phyloP scores from a whole-genome alignment of 2,113 vertebrate genomes.

The Hydrolagus affinis region DNA sequence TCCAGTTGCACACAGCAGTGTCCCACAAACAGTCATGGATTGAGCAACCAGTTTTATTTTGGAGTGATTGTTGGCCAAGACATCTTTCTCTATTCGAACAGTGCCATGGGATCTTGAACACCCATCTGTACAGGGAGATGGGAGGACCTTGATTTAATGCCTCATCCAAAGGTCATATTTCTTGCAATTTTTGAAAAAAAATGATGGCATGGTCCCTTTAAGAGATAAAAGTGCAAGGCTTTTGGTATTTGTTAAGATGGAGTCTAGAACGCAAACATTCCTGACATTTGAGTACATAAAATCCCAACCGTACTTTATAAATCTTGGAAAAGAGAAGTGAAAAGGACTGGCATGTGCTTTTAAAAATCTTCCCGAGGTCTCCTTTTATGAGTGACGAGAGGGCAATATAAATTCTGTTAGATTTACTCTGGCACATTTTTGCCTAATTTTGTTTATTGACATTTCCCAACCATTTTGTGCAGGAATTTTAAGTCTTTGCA shows the following conservation, averaged over 20 bases:
- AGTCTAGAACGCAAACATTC: background rate
- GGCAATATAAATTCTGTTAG: background rate
- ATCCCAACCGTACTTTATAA: background rate
- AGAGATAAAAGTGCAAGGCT: background rate
- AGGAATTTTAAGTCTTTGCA: slow-evolving; percentile 4
- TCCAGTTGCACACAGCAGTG: no score
- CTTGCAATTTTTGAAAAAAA: no score
- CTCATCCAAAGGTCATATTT: no score
- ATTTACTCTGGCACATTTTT: slow-evolving; percentile 16
- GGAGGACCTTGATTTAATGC: no score
- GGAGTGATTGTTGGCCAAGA: no score
- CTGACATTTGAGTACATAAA: background rate
- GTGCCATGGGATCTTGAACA: no score
- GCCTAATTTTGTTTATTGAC: slow-evolving; percentile 17
- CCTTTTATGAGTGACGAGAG: slow-evolving; percentile 4
- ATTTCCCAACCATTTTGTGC: background rate
- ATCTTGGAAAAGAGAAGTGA: background rate
- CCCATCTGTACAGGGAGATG: no score
- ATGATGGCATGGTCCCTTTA: background rate
- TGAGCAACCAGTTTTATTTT: no score
- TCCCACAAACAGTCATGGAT: no score
- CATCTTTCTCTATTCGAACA: no score
- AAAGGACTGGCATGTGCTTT: slow-evolving; percentile 3
- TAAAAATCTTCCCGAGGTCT: background rate
- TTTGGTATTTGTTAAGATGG: background rate